phyloP scores from a whole-genome alignment of 1,140 invertebrate species.

The Drosophila elegans region DNA sequence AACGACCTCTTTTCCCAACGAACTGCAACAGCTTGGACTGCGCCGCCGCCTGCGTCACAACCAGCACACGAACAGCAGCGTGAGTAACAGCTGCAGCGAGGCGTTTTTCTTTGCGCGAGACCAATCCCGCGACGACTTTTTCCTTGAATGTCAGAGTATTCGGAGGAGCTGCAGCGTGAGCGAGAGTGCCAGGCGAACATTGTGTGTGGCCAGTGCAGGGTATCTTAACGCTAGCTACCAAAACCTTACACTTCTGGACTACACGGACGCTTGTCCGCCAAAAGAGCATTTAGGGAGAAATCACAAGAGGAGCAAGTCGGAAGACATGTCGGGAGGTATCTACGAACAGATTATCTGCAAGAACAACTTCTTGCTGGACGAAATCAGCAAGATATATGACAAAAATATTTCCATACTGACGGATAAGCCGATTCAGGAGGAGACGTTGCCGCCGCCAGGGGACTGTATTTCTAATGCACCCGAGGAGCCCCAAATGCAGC shows the following conservation, averaged over 20 bases:
- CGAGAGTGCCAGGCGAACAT: constrained; percentile 2
- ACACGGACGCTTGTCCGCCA: constrained; percentile 41
- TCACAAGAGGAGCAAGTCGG: constrained; percentile 28
- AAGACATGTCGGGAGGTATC: constrained; percentile 63
- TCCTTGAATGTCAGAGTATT: constrained; percentile 46
- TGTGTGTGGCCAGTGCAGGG: constrained; percentile 26
- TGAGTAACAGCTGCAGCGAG: constrained; percentile 57
- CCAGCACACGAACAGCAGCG: constrained; percentile 33
- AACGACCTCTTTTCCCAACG: constrained; percentile 54
- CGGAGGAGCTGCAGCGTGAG: constrained; percentile 34
- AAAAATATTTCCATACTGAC: constrained; percentile 86
- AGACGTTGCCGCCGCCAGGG: neutral
- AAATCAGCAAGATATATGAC: constrained; percentile 85
- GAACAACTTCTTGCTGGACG: constrained; percentile 81
- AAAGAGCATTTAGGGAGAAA: constrained; percentile 14
- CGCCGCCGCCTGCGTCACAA: constrained; percentile 36
- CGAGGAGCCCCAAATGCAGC: constrained; percentile 46
- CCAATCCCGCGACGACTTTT: constrained; percentile 28
- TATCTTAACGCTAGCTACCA: constrained; percentile 83
- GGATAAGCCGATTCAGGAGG: constrained; percentile 51
- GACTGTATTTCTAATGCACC: neutral
- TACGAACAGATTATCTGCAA: constrained; percentile 76
- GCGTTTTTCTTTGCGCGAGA: constrained; percentile 37
- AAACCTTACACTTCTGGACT: constrained; percentile 75
- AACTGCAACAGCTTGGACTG: constrained; percentile 67